Percentiles rank a stretch among this genome's conserved stretches.
Conservation (phyloP, 2,797 vertebrate species). For the Myotis findleyi region DNA sequence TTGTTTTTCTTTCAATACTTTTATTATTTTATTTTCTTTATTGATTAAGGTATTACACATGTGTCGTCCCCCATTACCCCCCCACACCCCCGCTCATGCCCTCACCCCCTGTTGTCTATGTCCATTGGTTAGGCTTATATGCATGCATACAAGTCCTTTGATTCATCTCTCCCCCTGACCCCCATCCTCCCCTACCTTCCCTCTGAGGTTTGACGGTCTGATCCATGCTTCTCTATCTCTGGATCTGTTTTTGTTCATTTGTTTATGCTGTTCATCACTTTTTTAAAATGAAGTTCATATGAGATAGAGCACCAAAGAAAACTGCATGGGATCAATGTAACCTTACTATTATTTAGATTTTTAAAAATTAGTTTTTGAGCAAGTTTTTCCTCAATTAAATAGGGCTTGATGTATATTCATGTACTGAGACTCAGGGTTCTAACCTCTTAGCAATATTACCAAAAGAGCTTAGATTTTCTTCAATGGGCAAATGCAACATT, state of each 20-base stretch:
- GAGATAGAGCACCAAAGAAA: not conserved
- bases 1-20: not conserved
- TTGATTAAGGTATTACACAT: no score
- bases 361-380: not conserved
- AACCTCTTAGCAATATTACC: not conserved
- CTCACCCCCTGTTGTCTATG: no score
- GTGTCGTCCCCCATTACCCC: no score
- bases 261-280: not conserved
- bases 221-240: no score
- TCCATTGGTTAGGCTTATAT: no score
- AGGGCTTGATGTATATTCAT: not conserved
- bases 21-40: no score
- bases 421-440: not conserved
- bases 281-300: not conserved
- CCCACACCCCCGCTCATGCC: no score
- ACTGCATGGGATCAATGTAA: not conserved
- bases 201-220: no score
- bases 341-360: not conserved
- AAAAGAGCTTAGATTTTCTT: conserved; percentile 30
- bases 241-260: no score
- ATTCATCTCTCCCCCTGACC: no score
- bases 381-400: conserved; percentile 14
- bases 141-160: no score
- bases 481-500: not conserved
- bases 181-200: no score